Evolutionary conservation across 2,797 vertebrate species (phyloP), one percentile per base, ranked within the genome.

Genomic region (Austrolebias charrua): DNA sequence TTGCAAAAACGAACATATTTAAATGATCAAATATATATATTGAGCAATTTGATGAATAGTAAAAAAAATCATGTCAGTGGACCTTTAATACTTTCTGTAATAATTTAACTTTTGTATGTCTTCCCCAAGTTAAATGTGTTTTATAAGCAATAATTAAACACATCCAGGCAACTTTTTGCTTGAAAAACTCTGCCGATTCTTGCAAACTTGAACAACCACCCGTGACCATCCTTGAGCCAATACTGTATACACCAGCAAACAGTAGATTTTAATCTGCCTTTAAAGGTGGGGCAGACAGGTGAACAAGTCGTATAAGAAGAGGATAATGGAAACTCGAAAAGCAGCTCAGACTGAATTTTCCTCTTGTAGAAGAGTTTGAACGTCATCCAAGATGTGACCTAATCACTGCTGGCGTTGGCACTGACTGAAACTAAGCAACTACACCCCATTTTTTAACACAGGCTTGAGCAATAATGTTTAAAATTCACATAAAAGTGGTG

Each of bases 291-390:
- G 35, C 35, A 2, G 24, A 7, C 57, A 66, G 40, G 46, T 74
- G 60, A 65, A 75, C 54, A 46, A 29, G 31, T 73, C 66, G 60
- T 71, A 67, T 55, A 57, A 57, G 50, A 42, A 72, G 55, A 28
- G 44, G 55, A 51, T 79, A 76, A 63, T 44, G 69, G 55, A 58
- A 73, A 58, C 56, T 50, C 42, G 6, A 4, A 58, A 61, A 66
- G 53, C 50, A 24, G 24, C 69, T 77, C 55, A 48, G 2, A 44
- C 66, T 45, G 53, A 68, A 82, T 81, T 83, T 75, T 63, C 80
- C 69, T 76, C 60, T 38, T 76, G 31, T 55, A 82, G 83, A 83
- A 78, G 79, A 75, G 66, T 68, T 65, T 78, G 57, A 78, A 75
- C 40, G 5, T 15, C 31, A 0, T 74, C 75, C 74, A 79, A 69